These are phyloP conservation scores for Numenius phaeopus DNA, from an alignment of 2,797 vertebrate species.

Conservation along the genomic window DNA sequence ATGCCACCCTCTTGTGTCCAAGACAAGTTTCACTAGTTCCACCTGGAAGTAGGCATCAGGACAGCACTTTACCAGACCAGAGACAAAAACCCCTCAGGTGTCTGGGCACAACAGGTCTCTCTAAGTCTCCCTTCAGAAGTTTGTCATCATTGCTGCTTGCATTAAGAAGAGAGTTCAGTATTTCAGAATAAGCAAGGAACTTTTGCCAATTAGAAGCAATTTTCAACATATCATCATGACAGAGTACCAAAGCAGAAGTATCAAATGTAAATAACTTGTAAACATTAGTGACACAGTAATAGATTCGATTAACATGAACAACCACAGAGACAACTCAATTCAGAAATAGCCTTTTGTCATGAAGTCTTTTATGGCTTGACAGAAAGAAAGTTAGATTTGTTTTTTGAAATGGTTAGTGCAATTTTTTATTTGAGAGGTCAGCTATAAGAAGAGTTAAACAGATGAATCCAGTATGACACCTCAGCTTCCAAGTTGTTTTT, in stretches of 20 bases:
- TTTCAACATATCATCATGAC: not conserved
- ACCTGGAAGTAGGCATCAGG: not conserved
- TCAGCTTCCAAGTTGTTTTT: conserved; percentile 8
- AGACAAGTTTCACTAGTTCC: not conserved
- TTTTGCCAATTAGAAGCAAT: not conserved
- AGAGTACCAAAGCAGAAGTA: conserved; percentile 22
- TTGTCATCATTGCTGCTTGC: not conserved
- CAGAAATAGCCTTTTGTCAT: conserved; percentile 40
- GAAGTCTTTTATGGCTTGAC: conserved; percentile 58
- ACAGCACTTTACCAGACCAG: not conserved
- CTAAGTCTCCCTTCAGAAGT: not conserved
- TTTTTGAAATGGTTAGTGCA: conserved; percentile 70
- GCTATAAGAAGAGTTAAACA: conserved; percentile 62
- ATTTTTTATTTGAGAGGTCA: conserved; percentile 79
- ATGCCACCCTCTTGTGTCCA: not conserved
- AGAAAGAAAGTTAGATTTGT: conserved; percentile 53
- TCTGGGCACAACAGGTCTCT: not conserved
- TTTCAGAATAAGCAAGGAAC: not conserved
- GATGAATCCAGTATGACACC: conserved; percentile 50
- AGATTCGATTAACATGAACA: not conserved
- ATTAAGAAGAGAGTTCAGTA: not conserved
- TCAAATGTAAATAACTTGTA: conserved; percentile 19
- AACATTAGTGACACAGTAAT: conserved; percentile 1
- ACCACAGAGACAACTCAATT: conserved; percentile 34
- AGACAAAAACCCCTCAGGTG: not conserved